These are phyloP conservation scores for Dasypolia templi DNA, from an alignment of 2,888 invertebrate species.

Conservation along the genomic window DNA sequence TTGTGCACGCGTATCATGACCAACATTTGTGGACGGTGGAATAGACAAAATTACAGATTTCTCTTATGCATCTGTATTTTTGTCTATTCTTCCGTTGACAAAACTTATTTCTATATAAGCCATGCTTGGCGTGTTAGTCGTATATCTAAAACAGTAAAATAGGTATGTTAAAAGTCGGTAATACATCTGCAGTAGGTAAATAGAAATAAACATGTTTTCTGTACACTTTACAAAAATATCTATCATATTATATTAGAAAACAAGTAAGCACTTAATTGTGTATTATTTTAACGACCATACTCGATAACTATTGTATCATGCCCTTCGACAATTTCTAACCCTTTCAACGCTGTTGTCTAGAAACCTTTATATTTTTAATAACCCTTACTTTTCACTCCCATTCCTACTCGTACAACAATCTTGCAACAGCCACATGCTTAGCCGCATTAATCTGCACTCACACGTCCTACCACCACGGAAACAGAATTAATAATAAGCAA, in stretches of 20 bases:
- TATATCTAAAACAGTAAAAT: no score
- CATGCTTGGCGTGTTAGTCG: no score
- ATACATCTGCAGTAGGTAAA: no score
- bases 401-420: background rate
- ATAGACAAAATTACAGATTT: no score
- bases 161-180: background rate
- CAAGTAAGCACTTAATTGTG: background rate
- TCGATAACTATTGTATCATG: no score
- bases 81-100: no score
- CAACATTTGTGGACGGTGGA: no score
- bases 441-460: constrained; percentile 36
- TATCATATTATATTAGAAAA: background rate
- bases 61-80: no score
- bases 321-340: background rate
- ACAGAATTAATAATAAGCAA: constrained; percentile 64
- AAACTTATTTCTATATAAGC: no score
- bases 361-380: constrained; percentile 15
- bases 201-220: background rate
- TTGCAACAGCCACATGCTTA: constrained; percentile 27
- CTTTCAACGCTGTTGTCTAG: background rate
- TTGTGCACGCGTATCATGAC: no score
- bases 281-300: no score
- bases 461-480: constrained; percentile 49
- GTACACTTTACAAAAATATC: background rate
- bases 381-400: constrained; percentile 1